These are phyloP conservation scores for Diglossa cyanea DNA, from an alignment of 2,797 vertebrate genomes.

Conservation along the genomic window DNA sequence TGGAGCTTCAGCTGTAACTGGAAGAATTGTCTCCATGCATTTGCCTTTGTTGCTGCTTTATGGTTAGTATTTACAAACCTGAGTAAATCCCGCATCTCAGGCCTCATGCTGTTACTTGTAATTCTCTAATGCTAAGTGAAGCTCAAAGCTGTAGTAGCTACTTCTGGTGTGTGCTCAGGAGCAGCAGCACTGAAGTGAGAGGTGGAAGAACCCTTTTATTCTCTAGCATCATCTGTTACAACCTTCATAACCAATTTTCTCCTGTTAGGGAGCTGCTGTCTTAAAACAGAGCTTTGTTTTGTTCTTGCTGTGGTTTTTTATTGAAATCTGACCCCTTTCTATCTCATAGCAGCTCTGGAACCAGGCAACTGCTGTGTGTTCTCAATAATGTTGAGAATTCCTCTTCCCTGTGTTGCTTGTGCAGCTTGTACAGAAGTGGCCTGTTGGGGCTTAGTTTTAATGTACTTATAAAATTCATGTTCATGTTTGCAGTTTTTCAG, in stretches of 20 bases:
- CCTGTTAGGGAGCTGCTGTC: not conserved
- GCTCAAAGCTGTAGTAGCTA: not conserved
- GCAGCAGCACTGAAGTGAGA: not conserved
- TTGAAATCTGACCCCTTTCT: not conserved
- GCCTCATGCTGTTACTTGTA: not conserved
- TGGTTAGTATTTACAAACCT: not conserved
- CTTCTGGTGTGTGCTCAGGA: not conserved
- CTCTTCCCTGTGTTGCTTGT: not conserved
- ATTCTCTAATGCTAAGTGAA: not conserved
- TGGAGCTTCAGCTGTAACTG: not conserved
- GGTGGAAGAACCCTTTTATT: not conserved
- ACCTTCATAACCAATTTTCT: not conserved
- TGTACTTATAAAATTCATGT: accelerated
- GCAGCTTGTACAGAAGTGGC: not conserved
- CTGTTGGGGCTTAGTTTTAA: not conserved
- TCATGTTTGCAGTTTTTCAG: not conserved
- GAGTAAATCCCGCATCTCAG: not conserved
- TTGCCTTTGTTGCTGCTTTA: not conserved
- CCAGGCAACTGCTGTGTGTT: not conserved
- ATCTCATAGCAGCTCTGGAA: not conserved
- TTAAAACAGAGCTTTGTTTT: not conserved
- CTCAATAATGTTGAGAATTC: not conserved
- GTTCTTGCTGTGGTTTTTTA: not conserved
- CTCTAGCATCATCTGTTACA: not conserved
- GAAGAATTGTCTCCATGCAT: not conserved